Evolutionary conservation across 1,140 invertebrate species (phyloP).

Genomic region (Globodera rostochiensis): DNA sequence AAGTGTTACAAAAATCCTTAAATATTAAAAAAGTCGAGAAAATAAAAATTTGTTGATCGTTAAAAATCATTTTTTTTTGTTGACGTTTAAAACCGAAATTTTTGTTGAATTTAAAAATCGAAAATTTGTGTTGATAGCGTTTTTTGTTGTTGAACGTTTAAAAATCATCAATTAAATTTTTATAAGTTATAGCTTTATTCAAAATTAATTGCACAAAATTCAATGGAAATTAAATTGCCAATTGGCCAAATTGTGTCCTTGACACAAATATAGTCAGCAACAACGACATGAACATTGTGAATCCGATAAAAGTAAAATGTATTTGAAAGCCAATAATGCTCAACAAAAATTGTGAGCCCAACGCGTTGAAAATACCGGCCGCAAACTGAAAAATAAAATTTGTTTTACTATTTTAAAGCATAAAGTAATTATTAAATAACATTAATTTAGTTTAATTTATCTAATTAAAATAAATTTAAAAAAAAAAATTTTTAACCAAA

Average conservation of each 20-base stretch:
- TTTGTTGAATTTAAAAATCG: no score
- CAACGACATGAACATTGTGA: constrained; percentile 41
- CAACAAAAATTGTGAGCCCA: constrained; percentile 47
- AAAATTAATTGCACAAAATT: no score
- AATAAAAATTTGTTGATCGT: no score
- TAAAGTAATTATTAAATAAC: neutral
- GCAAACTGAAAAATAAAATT: constrained; percentile 24
- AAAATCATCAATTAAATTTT: no score
- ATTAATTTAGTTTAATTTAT: neutral
- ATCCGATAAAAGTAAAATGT: constrained; percentile 38
- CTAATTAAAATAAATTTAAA: neutral
- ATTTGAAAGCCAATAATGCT: constrained; percentile 39
- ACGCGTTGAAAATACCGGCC: constrained; percentile 44
- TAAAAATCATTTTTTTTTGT: no score
- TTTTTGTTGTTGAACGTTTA: no score
- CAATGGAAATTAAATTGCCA: neutral
- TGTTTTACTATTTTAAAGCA: neutral
- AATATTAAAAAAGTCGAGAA: no score
- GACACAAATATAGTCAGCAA: constrained; percentile 36
- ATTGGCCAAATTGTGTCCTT: constrained; percentile 14
- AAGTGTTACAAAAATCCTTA: no score
- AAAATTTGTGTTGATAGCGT: no score
- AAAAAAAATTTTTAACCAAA: neutral
- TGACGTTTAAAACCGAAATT: no score
- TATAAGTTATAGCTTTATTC: no score